Base-by-base conservation (phyloP, 2,888 invertebrate genomes). In the Hypomecis atomaria region DNA sequence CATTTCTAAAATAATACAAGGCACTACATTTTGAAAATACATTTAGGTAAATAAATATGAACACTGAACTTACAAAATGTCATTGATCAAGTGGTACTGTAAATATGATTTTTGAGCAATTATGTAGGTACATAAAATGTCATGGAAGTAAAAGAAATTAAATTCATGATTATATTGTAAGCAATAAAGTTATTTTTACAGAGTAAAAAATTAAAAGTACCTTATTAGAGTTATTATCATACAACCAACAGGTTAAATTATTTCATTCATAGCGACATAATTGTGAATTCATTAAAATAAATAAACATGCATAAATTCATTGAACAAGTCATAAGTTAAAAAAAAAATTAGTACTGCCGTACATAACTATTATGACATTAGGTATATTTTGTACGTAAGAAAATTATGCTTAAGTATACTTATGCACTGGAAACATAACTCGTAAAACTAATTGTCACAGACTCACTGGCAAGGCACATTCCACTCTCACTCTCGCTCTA, bases 381-480 rank as follows among this genome's bases (percentile, higher is more conserved):
- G 42, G 56, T 56, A 62, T 66, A 59, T 57, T 66, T 72, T 72
- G 72, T 71, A 71, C 69, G 66, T 70, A 69, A 48, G 65, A 67
- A 70, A 71, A 76, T 74, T 72, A 79, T 69, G 71, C 65, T 66
- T 68, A 73, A 60, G 71, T 71, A 76, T 74, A 71, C 75, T 64
- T 75, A 75, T 47, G 23, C 52, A 65, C 62, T 73, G 69, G 61
- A 59, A 71, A 61, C 54, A 55, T 56, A 67, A 67, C 65, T 62
- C 60, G 53, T 66, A 56, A 62, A 70, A 71, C 58, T 69, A 73
- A 66, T 62, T 71, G 74, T 83, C 79, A 83, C 81, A 84, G 77
- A 76, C 78, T 76, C 79, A 81, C 81, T 84, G 85, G 85, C 83
- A 86, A 85, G 84, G 81, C 69, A 70, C 74, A 77, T 71, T 71